Evolutionary conservation across 2,888 invertebrate genomes (phyloP), one percentile per base, ranked within the genome.

Genomic region (Drosophila antonietae): DNA sequence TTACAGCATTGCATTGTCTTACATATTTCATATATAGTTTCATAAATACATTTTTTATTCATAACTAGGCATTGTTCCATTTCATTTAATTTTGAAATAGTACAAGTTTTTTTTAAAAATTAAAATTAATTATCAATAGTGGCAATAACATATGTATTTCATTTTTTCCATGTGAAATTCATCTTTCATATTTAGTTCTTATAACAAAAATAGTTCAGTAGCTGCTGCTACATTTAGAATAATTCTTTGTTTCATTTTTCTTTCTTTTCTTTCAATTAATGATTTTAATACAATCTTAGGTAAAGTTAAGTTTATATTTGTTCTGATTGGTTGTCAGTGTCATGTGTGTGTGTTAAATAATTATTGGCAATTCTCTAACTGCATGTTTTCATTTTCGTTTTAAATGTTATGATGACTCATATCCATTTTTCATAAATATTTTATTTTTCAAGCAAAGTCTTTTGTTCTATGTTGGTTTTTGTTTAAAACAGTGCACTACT

Each of bases 281-380:
- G 55, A 33, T 49, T 31, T 71, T 83, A 86, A 86, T 85, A 87
- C 81, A 89, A 87, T 87, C 90, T 89, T 87, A 87, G 86, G 86
- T 87, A 87, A 88, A 81, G 87, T 39, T 53, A 37, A 23, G 49
- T 79, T 80, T 56, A 44, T 81, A 64, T 79, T 78, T 71, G 71
- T 80, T 76, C 74, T 82, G 68, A 51, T 78, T 78, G 59, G 73
- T 55, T 74, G 68, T 74, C 62, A 73, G 65, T 70, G 66, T 43
- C 28, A 6, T 66, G 23, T 23, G 23, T 23, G 28, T 31, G n/a
- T 60, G 52, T 76, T 79, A 88, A 83, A 73, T 85, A 82, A 75
- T 88, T 81, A 89, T 87, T 87, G 86, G 86, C 90, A 89, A 89
- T 88, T 88, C 66, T 81, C 86, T 87, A 87, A 87, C 88, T 87